Evolutionary conservation across 2,888 invertebrate genomes (phyloP), one percentile per base, ranked within the genome.

Genomic region (Apoderus coryli): DNA sequence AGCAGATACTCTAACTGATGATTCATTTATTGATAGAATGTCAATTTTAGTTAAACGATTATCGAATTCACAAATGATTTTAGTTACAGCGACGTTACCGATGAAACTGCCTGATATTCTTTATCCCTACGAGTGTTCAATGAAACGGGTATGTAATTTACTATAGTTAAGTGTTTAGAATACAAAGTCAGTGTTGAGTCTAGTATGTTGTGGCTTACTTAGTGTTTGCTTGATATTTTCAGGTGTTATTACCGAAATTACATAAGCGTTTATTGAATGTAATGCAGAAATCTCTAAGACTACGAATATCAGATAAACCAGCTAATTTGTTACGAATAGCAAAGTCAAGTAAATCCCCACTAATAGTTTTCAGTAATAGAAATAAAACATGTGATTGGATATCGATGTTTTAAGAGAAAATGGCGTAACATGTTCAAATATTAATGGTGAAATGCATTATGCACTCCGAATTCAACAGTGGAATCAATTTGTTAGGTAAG

Each of bases 1-100:
- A 59, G 89, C 89, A 0, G 95, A 95, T 53, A 81, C 92, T 0
- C 56, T 95, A 34, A 55, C 92, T 11, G 90, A 95, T 57, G 81
- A 85, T 45, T 84, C 82, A 40, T 95, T 93, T 50, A 69, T 69
- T 30, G 74, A 72, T 0, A 71, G 78, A 46, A 52, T 88, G 3
- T 50, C 62, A 2, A 53, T 67, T 39, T 67, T 90, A 45, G 47
- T 92, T 27, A 66, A 61, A 37, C 74, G 72, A 50, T 71, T 88
- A 49, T 54, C 70, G 27, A 85, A 52, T 31, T 72, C 76, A n/a
- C 92, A 92, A 55, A 49, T 92, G 10, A 69, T 80, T 0, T 57
- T 95, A 26, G 82, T 76, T 4, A 82, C 90, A 45, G 93, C 95
- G 0, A 93, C 93, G 0, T 68, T 89, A 65, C 90, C 93, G 0